These are phyloP conservation scores for Atta colombica DNA, from an alignment of 1,140 invertebrate species.

Conservation along the genomic window DNA sequence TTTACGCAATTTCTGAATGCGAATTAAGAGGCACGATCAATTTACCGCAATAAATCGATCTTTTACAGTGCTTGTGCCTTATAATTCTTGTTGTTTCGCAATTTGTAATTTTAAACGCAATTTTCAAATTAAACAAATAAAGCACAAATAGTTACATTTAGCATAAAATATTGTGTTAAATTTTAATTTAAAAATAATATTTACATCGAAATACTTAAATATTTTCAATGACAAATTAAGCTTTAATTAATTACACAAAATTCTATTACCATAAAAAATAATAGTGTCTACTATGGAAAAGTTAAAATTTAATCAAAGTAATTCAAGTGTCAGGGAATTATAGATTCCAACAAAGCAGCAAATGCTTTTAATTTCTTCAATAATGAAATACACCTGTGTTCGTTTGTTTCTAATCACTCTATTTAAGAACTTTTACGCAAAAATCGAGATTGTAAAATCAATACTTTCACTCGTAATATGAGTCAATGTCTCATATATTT, in stretches of 20 bases:
- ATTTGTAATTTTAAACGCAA: not conserved
- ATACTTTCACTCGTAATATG: constrained; percentile 43
- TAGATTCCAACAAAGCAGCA: not conserved
- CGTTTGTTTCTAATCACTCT: not conserved
- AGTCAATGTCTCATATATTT: not conserved
- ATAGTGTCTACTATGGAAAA: not conserved
- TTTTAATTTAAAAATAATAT: not conserved
- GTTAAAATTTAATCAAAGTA: constrained; percentile 12
- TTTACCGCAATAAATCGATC: constrained; percentile 28
- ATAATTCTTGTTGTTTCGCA: not conserved
- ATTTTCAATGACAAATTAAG: not conserved
- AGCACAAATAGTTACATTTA: not conserved
- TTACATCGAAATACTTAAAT: not conserved
- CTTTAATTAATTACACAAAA: not conserved
- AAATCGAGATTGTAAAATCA: not conserved
- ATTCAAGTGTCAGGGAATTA: constrained; percentile 2
- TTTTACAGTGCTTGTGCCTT: not conserved
- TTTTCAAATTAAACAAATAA: not conserved
- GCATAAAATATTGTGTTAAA: not conserved
- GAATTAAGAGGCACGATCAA: constrained; percentile 9
- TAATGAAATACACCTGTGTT: not conserved
- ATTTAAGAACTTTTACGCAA: not conserved
- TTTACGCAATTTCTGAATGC: constrained; percentile 36
- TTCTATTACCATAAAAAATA: not conserved
- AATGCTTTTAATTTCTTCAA: constrained; percentile 4